Conservation (phyloP, 35 echinoderm and acorn worm genomes). For the Apostichopus parvimensis region DNA sequence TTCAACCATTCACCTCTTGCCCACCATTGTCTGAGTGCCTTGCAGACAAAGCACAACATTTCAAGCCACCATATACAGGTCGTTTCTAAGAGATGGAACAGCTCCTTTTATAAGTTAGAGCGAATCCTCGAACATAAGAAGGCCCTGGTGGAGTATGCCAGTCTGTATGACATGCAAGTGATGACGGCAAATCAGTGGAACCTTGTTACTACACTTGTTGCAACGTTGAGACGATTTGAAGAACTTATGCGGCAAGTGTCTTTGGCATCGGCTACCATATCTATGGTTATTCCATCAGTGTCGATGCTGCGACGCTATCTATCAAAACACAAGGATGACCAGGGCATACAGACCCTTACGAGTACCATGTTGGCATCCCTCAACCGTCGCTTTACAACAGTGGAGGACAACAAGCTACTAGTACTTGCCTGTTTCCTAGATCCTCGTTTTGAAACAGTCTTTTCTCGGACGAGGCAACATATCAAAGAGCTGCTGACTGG, state of each 20-base stretch:
- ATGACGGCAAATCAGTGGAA: too few relatives aligned
- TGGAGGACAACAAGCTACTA: not conserved
- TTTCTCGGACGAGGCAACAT: not conserved
- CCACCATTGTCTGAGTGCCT: not conserved
- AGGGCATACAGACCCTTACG: slow-evolving; percentile 17
- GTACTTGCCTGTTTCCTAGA: not conserved
- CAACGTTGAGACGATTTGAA: too few relatives aligned
- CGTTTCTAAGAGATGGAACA: slow-evolving; percentile 45
- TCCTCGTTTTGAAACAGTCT: slow-evolving; percentile 1
- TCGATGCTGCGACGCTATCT: not conserved
- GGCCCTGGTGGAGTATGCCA: slow-evolving; percentile 55
- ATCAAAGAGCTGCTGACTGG: not conserved
- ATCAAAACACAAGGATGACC: slow-evolving; percentile 1
- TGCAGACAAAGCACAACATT: slow-evolving; percentile 14
- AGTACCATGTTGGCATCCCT: slow-evolving; percentile 11
- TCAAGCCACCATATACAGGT: slow-evolving; percentile 41
- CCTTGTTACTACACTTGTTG: too few relatives aligned
- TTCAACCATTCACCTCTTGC: slow-evolving; percentile 17
- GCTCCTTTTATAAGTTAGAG: slow-evolving; percentile 20
- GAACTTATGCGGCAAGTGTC: too few relatives aligned
- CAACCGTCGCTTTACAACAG: not conserved
- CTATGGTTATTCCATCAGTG: not conserved
- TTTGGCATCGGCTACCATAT: too few relatives aligned
- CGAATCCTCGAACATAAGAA: slow-evolving; percentile 40
- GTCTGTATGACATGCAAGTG: slow-evolving; percentile 1